A percentile compares a stretch with the other conserved stretches of the same genome.
Evolutionary conservation across 2,888 invertebrate genomes (phyloP).

Genomic region (Phengaris arion): DNA sequence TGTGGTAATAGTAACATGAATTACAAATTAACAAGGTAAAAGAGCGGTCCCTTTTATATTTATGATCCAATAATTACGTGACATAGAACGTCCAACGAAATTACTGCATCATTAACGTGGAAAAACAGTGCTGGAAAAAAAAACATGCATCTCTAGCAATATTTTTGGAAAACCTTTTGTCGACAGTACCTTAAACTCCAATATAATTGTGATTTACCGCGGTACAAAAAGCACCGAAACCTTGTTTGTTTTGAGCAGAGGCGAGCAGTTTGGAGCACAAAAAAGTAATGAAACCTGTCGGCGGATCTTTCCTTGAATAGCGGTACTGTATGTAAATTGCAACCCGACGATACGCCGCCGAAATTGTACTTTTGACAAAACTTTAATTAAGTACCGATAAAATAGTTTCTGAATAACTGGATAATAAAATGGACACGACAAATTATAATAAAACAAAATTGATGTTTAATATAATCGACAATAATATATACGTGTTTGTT

Average conservation of each 20-base stretch:
- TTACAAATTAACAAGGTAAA: no score
- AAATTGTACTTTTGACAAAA: conserved; percentile 42
- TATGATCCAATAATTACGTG: no score
- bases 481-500: background rate
- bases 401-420: background rate
- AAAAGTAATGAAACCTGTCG: conserved; percentile 64
- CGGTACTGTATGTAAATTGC: conserved; percentile 72
- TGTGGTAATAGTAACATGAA: no score
- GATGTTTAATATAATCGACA: background rate
- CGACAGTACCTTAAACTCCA: conserved; percentile 37
- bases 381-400: conserved; percentile 24
- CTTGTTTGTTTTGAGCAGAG: conserved; percentile 66
- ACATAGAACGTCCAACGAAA: background rate
- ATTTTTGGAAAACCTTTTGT: background rate
- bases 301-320: conserved; percentile 61
- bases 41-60: no score
- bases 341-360: conserved; percentile 53
- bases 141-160: background rate
- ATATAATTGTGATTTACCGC: conserved; percentile 28
- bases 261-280: conserved; percentile 50
- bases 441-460: conserved; percentile 7
- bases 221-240: conserved; percentile 55
- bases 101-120: background rate
- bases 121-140: background rate
- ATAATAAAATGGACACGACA: conserved; percentile 1